Evolutionary conservation across 2,888 invertebrate species (phyloP), one percentile per base, ranked within the genome.

Genomic region (Scaptomyza caliginosa): DNA sequence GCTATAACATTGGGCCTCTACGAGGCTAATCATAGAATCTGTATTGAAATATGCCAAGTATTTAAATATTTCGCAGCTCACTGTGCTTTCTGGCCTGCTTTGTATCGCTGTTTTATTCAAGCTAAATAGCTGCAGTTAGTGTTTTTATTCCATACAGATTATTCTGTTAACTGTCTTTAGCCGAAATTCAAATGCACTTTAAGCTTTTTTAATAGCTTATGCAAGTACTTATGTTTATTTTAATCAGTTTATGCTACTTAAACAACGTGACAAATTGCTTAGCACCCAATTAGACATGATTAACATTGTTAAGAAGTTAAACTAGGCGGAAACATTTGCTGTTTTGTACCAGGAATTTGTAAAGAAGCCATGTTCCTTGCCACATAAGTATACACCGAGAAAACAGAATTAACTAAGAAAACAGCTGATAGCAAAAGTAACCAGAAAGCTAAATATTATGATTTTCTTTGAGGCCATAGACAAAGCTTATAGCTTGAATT

Each of bases 21-120:
- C 11, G 19, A 10, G 13, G 40, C 73, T 73, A 74, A 76, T 67
- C 74, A 76, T 72, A 74, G 77, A 59, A 48, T 54, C 38, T 46
- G 8, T 50, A 40, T 23, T 19, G 10, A 75, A 56, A 56, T 55
- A 71, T 71, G 46, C 43, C 60, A 77, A 51, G 48, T 50, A 66
- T 80, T 26, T 62, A 26, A 23, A 39, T 67, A 36, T 46, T 26
- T 28, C 13, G 13, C 5, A 16, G 43, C 45, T 50, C 30, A 28
- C 1, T 10, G n/a, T 38, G n/a, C n/a, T n/a, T n/a, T n/a, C 17
- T 38, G 36, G 8, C 45, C 45, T 28, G 28, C 28, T 28, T 26
- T 11, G 4, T 2, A 28, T 24, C 30, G 30, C 8, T 45, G 51
- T 5, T 32, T 2, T 32, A 49, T 42, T 64, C 46, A 58, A 74